Percentiles rank a stretch among this genome's conserved stretches.
Evolutionary conservation across 2,888 invertebrate genomes (phyloP).

Genomic region (Drosophila antonietae): DNA sequence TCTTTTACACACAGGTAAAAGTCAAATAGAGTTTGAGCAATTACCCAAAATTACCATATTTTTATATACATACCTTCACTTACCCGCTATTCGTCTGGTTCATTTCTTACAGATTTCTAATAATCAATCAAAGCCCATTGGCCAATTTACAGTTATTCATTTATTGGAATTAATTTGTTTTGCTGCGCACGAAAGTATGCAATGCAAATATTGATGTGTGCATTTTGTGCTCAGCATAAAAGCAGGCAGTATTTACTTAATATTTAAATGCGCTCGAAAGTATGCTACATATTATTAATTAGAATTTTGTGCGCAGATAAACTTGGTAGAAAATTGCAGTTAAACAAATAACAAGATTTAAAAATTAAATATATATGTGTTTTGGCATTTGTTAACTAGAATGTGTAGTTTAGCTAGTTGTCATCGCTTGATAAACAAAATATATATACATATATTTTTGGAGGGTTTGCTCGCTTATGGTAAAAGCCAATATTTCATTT

Average conservation of each 20-base stretch:
- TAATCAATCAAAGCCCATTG: background rate
- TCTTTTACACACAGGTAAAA: background rate
- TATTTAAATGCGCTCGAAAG: background rate
- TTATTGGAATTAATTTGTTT: constrained; percentile 4
- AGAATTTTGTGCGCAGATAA: background rate
- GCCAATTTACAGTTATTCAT: background rate
- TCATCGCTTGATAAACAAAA: constrained; percentile 13
- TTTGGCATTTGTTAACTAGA: constrained; percentile 4
- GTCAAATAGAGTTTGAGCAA: background rate
- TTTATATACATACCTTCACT: background rate
- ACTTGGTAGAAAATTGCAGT: background rate
- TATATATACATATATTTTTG: constrained; percentile 16
- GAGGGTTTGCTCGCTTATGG: constrained; percentile 35
- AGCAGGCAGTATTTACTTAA: constrained; percentile 16
- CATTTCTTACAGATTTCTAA: background rate
- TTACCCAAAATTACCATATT: background rate
- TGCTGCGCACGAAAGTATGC: constrained; percentile 26
- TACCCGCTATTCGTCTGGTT: too few relatives aligned
- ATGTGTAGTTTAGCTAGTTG: constrained; percentile 22
- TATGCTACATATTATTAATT: background rate
- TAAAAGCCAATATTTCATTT: constrained; percentile 33
- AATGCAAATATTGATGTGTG: background rate
- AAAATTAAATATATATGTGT: background rate
- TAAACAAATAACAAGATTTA: background rate
- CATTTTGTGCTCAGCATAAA: background rate